A percentile compares a stretch with the other conserved stretches of the same genome.
These are phyloP conservation scores for Enoplosus armatus DNA, from an alignment of 2,797 vertebrate genomes.

Conservation along the genomic window DNA sequence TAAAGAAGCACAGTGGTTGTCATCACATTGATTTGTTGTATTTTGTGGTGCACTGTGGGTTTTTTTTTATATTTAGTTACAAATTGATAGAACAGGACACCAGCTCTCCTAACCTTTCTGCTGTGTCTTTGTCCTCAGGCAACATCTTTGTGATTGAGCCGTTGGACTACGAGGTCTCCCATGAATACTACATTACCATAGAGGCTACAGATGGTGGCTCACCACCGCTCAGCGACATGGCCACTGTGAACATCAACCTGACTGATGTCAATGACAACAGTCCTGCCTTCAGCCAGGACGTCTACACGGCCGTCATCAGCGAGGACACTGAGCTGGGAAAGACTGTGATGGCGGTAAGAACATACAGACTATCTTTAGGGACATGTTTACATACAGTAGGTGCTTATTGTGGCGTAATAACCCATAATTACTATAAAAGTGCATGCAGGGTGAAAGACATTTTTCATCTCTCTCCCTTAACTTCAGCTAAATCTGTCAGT, in stretches of 20 bases:
- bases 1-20: neutral
- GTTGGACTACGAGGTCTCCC: slow-evolving; percentile 94
- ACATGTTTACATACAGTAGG: neutral
- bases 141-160: slow-evolving; percentile 92
- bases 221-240: slow-evolving; percentile 93
- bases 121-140: slow-evolving; percentile 79
- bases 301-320: slow-evolving; percentile 92
- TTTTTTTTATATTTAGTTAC: neutral
- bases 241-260: slow-evolving; percentile 94
- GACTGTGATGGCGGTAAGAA: slow-evolving; percentile 87
- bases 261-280: slow-evolving; percentile 96
- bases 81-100: no score
- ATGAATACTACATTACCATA: slow-evolving; percentile 95
- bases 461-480: slow-evolving; percentile 12
- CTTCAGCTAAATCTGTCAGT: slow-evolving; percentile 37
- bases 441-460: neutral
- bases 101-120: neutral
- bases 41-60: neutral
- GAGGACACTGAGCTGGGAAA: slow-evolving; percentile 93
- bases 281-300: slow-evolving; percentile 92
- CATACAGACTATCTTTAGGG: neutral
- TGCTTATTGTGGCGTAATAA: slow-evolving; percentile 23
- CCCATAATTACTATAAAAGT: slow-evolving; percentile 24
- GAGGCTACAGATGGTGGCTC: slow-evolving; percentile 96
- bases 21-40: neutral